A percentile compares a stretch with the other conserved stretches of the same genome.
phyloP scores from a whole-genome alignment of 1,140 invertebrate genomes.

The Drosophila subobscura region DNA sequence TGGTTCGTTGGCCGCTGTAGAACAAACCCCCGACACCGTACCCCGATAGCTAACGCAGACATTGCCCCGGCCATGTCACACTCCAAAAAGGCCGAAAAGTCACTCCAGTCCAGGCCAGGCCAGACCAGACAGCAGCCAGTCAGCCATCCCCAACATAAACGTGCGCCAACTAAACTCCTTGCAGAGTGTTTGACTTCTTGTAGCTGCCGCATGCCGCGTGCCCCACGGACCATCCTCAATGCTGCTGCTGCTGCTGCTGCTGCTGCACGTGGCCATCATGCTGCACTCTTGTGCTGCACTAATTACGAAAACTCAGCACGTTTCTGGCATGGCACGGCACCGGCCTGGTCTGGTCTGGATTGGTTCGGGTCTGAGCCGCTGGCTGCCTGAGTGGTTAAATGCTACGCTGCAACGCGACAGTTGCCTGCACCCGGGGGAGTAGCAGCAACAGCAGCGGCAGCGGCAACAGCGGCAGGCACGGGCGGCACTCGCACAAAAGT shows the following conservation, averaged over 20 bases:
- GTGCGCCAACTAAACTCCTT: conserved; percentile 32
- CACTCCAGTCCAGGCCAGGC: no score
- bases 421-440: conserved; percentile 45
- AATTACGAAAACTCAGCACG: conserved; percentile 81
- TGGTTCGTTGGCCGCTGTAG: no score
- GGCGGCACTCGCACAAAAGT: conserved; percentile 54
- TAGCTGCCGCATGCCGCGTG: not conserved
- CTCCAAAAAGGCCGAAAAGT: conserved; percentile 72
- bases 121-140: conserved; percentile 3
- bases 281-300: conserved; percentile 76
- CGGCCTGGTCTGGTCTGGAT: conserved; percentile 3
- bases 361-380: conserved; percentile 32
- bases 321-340: conserved; percentile 63
- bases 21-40: conserved; percentile 8
- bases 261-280: conserved; percentile 65
- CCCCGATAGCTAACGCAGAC: conserved; percentile 41
- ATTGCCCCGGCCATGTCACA: conserved; percentile 62
- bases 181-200: conserved; percentile 17
- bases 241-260: not conserved
- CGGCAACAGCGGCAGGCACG: conserved; percentile 3
- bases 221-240: not conserved
- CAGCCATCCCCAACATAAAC: conserved; percentile 51
- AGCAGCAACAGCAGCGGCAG: conserved; percentile 3
- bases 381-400: conserved; percentile 75
- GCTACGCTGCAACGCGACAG: conserved; percentile 71